Conservation (phyloP, 2,113 vertebrate genomes). For the Melozone crissalis region DNA sequence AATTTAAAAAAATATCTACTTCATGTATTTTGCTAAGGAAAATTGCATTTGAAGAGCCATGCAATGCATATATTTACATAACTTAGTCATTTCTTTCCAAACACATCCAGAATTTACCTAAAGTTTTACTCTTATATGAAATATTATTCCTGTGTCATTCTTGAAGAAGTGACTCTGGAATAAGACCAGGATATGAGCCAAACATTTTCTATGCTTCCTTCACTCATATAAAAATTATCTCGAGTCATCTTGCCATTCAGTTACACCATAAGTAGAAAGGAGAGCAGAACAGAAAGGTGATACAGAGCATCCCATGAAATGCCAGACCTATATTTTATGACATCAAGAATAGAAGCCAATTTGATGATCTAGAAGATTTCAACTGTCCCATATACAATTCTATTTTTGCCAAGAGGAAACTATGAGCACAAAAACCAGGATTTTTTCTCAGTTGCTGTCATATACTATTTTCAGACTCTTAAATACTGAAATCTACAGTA, state of each 20-base stretch:
- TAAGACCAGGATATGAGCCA: neutral
- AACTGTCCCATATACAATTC: neutral
- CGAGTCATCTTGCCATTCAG: neutral
- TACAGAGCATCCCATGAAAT: neutral
- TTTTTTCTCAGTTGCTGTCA: neutral
- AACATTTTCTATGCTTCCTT: neutral
- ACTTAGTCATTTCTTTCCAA: neutral
- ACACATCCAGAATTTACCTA: neutral
- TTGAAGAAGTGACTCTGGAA: neutral
- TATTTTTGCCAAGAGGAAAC: neutral
- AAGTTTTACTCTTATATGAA: neutral
- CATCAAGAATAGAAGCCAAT: neutral
- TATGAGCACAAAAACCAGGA: neutral
- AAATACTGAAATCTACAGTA: neutral
- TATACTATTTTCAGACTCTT: neutral
- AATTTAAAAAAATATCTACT: neutral
- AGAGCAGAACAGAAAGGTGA: neutral
- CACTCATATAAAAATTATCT: neutral
- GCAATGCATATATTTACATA: neutral
- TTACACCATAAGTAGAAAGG: neutral
- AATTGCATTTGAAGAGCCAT: neutral
- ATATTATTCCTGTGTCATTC: neutral
- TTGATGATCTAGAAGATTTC: neutral
- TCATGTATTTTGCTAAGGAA: neutral
- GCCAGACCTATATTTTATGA: neutral